Evolutionary conservation across 2,797 vertebrate genomes (phyloP).

Genomic region (Bothrops alternatus): DNA sequence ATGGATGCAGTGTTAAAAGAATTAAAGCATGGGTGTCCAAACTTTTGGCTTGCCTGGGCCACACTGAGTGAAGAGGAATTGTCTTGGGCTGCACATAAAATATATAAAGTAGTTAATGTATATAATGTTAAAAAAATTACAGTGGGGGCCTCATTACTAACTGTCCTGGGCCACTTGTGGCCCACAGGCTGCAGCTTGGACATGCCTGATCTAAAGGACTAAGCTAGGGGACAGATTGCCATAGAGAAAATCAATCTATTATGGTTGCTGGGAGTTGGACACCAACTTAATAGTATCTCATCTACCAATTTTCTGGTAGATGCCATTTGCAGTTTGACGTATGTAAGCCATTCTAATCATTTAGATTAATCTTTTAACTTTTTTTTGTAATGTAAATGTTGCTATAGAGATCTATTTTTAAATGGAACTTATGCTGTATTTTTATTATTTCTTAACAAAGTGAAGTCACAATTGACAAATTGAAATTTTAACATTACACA

Average conservation of each 20-base stretch:
- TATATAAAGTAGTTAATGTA: background rate
- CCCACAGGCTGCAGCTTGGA: background rate
- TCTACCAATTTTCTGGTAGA: background rate
- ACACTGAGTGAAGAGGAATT: too few species aligned
- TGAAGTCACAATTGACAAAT: background rate
- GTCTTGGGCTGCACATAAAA: background rate
- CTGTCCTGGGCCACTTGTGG: background rate
- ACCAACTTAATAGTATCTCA: background rate
- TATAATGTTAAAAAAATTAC: background rate
- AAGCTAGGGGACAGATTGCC: background rate
- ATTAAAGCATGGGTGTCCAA: background rate
- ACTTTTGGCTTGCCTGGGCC: too few species aligned
- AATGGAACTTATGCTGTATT: slow-evolving; percentile 39
- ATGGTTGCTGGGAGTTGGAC: background rate
- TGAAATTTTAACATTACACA: background rate
- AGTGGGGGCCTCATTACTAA: background rate
- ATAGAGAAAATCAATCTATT: background rate
- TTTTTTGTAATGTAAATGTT: background rate
- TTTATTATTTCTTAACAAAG: background rate
- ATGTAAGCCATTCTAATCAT: slow-evolving; percentile 27
- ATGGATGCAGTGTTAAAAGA: background rate
- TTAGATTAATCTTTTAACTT: slow-evolving; percentile 44
- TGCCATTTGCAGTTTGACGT: background rate
- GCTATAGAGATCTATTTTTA: slow-evolving; percentile 32
- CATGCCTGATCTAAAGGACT: background rate